A percentile compares a stretch with the other conserved stretches of the same genome.
Evolutionary conservation across 2,113 vertebrate genomes (phyloP).

Genomic region (Steatornis caripensis): DNA sequence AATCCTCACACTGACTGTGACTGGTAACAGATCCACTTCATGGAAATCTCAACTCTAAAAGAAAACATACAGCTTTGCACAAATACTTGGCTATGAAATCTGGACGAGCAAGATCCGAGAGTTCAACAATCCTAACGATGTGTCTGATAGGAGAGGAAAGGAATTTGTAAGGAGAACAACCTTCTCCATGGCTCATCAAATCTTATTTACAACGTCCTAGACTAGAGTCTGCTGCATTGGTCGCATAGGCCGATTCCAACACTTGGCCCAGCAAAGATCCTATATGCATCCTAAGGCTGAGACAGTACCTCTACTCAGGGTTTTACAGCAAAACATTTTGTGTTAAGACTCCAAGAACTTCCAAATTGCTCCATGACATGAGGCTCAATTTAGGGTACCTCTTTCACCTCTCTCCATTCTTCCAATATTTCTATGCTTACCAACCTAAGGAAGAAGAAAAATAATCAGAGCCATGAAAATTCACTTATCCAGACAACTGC

Average conservation of each 20-base stretch:
- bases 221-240: neutral
- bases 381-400: neutral
- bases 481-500: neutral
- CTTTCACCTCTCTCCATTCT: neutral
- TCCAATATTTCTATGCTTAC: neutral
- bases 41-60: neutral
- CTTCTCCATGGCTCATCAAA: neutral
- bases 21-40: neutral
- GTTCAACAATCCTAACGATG: neutral
- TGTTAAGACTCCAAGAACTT: neutral
- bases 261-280: neutral
- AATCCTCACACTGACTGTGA: neutral
- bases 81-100: neutral
- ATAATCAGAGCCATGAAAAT: neutral
- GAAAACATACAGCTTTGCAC: neutral
- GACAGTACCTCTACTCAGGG: neutral
- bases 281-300: accelerated
- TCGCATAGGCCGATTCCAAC: neutral
- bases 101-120: neutral
- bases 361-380: too few relatives aligned
- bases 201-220: neutral
- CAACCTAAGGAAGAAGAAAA: neutral
- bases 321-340: neutral
- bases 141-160: neutral
- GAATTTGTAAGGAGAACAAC: neutral